Conservation (phyloP, 1,140 invertebrate genomes). For the Nasonia vitripennis region DNA sequence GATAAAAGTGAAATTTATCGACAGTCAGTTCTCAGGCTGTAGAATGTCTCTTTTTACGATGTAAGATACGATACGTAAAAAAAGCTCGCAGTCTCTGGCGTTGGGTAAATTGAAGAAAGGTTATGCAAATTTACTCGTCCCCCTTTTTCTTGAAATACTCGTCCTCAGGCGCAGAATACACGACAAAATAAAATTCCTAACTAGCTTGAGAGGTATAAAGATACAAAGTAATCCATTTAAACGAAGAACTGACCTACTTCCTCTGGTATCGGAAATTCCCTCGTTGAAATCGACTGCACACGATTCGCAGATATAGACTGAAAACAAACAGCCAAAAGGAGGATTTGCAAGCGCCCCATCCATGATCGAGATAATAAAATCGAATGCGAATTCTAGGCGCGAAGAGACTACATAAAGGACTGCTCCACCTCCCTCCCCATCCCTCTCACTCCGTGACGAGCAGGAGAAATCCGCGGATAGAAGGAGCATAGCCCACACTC, state of each 20-base stretch:
- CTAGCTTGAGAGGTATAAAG: background rate
- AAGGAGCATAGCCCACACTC: background rate
- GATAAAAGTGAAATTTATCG: conserved; percentile 1
- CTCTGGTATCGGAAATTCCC: background rate
- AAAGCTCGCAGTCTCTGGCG: background rate
- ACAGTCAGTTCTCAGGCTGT: background rate
- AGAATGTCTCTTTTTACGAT: background rate
- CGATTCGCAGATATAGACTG: conserved; percentile 12
- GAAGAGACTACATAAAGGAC: conserved; percentile 14
- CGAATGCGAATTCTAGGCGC: conserved; percentile 12
- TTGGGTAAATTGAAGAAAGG: too few relatives aligned
- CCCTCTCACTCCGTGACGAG: background rate
- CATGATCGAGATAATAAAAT: conserved; percentile 29
- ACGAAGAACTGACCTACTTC: background rate
- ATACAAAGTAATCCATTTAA: background rate
- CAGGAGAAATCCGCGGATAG: background rate
- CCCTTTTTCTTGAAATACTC: background rate
- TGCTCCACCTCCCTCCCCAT: background rate
- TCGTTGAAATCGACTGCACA: background rate
- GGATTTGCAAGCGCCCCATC: conserved; percentile 12
- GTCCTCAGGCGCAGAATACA: background rate
- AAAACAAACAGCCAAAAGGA: background rate
- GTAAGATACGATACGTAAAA: background rate
- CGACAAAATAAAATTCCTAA: background rate
- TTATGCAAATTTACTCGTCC: background rate